Conservation (phyloP, 2,888 invertebrate genomes). For the Melieria picta region DNA sequence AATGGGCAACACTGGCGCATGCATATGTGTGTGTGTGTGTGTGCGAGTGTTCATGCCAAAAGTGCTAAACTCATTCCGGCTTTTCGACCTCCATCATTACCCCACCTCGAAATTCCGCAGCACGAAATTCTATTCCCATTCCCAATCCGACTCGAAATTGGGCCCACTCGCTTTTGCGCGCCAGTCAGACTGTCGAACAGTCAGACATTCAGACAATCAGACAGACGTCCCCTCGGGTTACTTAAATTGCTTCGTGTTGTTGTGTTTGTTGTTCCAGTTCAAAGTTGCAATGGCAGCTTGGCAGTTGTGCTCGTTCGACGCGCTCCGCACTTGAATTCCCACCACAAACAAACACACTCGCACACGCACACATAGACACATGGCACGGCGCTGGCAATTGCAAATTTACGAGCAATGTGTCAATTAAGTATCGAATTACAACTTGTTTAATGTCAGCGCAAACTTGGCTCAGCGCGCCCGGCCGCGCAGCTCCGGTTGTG, state of each 20-base stretch:
- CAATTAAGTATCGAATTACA: slow-evolving; percentile 67
- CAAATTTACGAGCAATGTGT: slow-evolving; percentile 66
- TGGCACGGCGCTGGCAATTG: slow-evolving; percentile 48
- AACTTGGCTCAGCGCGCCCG: slow-evolving; percentile 37
- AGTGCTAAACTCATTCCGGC: neutral
- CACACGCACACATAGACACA: too few species aligned
- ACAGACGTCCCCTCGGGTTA: slow-evolving; percentile 1
- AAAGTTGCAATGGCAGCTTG: too few species aligned
- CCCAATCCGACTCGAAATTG: neutral
- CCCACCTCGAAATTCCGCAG: neutral
- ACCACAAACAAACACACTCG: too few species aligned
- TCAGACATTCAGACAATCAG: slow-evolving; percentile 23
- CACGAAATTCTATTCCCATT: neutral
- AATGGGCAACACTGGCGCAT: neutral
- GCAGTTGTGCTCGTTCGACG: too few species aligned
- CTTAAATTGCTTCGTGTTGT: neutral
- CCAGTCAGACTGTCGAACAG: slow-evolving; percentile 7
- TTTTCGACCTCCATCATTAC: neutral
- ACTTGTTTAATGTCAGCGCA: slow-evolving; percentile 63
- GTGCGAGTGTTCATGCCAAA: neutral
- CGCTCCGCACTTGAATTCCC: too few species aligned
- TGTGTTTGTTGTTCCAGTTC: too few species aligned
- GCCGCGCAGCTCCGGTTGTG: slow-evolving; percentile 42
- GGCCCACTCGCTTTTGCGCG: neutral
- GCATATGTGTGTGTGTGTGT: neutral